Conservation (phyloP, 1,140 invertebrate species). For the Lepidurus apus region DNA sequence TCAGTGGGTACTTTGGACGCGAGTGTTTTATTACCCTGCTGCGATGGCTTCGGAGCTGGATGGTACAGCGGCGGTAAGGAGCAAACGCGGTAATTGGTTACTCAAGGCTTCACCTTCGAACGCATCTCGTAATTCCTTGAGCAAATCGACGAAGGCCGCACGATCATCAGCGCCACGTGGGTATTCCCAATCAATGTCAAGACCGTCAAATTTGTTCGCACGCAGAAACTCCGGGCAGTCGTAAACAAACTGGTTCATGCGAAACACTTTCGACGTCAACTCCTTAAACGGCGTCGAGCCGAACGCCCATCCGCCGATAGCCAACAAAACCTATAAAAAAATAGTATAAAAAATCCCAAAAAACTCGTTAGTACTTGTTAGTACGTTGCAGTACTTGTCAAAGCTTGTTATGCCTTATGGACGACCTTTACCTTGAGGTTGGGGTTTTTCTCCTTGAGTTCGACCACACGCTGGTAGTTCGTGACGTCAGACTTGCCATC, state of each 20-base stretch:
- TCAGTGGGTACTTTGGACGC: not conserved
- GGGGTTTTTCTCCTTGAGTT: conserved; percentile 80
- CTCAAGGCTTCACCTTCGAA: conserved; percentile 83
- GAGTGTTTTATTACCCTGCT: conserved; percentile 57
- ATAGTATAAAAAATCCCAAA: conserved; percentile 8
- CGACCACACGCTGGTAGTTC: conserved; percentile 64
- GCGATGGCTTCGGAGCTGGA: conserved; percentile 87
- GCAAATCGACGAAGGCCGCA: conserved; percentile 68
- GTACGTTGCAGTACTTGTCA: not conserved
- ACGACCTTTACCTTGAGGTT: conserved; percentile 64
- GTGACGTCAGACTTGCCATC: not conserved
- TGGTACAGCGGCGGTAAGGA: conserved; percentile 84
- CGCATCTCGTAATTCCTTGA: conserved; percentile 76
- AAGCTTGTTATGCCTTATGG: not conserved
- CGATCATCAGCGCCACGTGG: conserved; percentile 81
- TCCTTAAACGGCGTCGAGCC: conserved; percentile 89
- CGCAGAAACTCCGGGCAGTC: conserved; percentile 87
- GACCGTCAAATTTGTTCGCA: conserved; percentile 85
- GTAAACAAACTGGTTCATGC: conserved; percentile 92
- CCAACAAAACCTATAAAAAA: conserved; percentile 63
- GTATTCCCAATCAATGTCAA: conserved; percentile 97
- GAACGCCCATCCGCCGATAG: conserved; percentile 91
- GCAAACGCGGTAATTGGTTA: conserved; percentile 68
- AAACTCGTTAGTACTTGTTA: not conserved
- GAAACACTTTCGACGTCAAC: conserved; percentile 79